Evolutionary conservation across 2,113 vertebrate genomes (phyloP).

Genomic region (Cyrtonyx montezumae): DNA sequence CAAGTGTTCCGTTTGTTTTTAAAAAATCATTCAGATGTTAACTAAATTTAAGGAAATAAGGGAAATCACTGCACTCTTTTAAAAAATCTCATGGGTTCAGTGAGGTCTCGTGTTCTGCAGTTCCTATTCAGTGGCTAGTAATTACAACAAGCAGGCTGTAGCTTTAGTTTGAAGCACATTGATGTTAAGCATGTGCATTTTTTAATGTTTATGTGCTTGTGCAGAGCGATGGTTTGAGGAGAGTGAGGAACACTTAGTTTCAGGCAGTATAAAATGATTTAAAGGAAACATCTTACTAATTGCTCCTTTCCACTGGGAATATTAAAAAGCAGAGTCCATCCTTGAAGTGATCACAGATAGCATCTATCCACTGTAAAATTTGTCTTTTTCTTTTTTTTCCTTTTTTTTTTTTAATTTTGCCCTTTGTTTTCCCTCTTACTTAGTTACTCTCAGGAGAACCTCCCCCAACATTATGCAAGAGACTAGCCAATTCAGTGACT

Average conservation of each 20-base stretch:
- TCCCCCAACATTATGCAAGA: neutral
- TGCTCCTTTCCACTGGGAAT: neutral
- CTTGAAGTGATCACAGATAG: neutral
- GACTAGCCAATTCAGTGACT: neutral
- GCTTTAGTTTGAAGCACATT: neutral
- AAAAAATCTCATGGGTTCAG: rapidly evolving
- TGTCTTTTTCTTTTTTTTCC: neutral
- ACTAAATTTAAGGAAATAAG: neutral
- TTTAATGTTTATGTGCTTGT: neutral
- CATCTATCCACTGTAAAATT: neutral
- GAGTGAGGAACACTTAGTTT: neutral
- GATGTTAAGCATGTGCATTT: neutral
- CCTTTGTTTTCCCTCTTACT: neutral
- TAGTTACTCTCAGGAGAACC: neutral
- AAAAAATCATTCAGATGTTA: neutral
- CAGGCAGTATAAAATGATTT: neutral
- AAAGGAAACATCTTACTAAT: neutral
- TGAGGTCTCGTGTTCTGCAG: neutral
- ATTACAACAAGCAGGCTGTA: neutral
- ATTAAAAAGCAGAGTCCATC: neutral
- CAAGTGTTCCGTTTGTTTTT: neutral
- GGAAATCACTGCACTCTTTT: neutral
- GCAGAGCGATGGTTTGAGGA: neutral
- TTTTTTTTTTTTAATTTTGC: neutral
- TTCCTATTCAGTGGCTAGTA: neutral